Evolutionary conservation across 2,888 invertebrate species (phyloP).

Genomic region (Sinhomidia bicolor): DNA sequence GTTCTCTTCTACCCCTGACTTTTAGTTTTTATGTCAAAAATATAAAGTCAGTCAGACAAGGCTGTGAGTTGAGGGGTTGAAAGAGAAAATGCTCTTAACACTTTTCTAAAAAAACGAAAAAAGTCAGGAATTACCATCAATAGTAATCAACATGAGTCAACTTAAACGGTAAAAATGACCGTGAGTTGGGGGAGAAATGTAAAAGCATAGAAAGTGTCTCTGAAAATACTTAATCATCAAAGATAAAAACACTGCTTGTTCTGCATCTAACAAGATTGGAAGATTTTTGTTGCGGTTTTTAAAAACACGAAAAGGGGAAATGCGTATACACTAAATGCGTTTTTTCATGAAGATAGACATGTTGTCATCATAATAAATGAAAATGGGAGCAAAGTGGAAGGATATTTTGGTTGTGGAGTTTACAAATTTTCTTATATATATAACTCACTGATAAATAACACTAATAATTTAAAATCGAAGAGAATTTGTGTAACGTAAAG

Average conservation of each 20-base stretch:
- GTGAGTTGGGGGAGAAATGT: neutral
- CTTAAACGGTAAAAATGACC: constrained; percentile 57
- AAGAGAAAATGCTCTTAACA: neutral
- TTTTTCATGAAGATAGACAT: constrained; percentile 59
- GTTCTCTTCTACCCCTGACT: too few species aligned
- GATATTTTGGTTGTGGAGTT: constrained; percentile 47
- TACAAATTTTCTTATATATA: too few species aligned
- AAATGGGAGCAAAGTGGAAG: constrained; percentile 51
- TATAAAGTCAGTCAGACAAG: neutral
- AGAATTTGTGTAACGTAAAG: too few species aligned
- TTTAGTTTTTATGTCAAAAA: too few species aligned
- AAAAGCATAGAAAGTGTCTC: neutral
- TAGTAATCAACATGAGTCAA: constrained; percentile 22
- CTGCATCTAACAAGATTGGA: constrained; percentile 23
- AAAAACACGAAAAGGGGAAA: constrained; percentile 1
- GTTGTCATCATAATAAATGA: constrained; percentile 65
- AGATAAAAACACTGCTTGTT: neutral
- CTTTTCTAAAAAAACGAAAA: neutral
- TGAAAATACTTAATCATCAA: neutral
- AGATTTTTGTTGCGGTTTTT: constrained; percentile 45
- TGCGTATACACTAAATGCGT: neutral
- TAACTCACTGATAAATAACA: too few species aligned
- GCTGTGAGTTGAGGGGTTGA: neutral
- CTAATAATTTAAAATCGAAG: too few species aligned
- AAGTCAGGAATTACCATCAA: neutral